Evolutionary conservation across 2,113 vertebrate genomes (phyloP), one percentile per base, ranked within the genome.

Genomic region (Lathamus discolor): DNA sequence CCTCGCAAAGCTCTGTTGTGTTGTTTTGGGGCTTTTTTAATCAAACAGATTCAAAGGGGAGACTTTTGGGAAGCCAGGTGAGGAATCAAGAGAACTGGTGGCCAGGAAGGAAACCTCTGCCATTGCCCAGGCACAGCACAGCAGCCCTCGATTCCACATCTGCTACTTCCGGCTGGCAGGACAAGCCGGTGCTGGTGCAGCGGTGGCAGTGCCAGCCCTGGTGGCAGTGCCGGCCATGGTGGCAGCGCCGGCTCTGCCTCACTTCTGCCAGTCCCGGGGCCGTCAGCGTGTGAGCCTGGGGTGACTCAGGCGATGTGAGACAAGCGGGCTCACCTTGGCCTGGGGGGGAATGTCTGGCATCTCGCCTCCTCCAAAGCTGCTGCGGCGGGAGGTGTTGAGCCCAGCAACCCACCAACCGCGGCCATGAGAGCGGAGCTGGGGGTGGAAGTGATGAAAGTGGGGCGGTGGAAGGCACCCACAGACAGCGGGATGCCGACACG

Each of bases 371-470:
- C 24, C 29, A 3, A 18, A 52, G 44, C 64, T 62, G 29, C 17
- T 33, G 57, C 22, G 6, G 44, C 6, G 3, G 66, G 43, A 64
- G 52, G 19, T 8, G 76, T 22, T 2, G 77, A 68, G 43, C 78
- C 84, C 87, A 33, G 70, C 55, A n/a, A 28, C 39, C 92, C 66
- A 13, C 59, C 90, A 23, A 6, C 15, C 61, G 1, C 9, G 2
- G n/a, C 68, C 68, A 35, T 74, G 83, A 90, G 82, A 69, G 79
- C 29, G 3, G 10, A 28, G 83, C 84, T 57, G 63, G 51, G 82
- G 86, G 83, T 20, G 89, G 72, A 48, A 59, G 92, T 92, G 91
- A 93, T 67, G 95, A 83, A 85, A 96, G 86, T 2, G 28, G 76
- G 72, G 54, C 5, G 46, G 54, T 17, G 51, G 91, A 79, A 86